Conservation (phyloP, 2,113 vertebrate genomes). For the Coptodon rendalli region DNA sequence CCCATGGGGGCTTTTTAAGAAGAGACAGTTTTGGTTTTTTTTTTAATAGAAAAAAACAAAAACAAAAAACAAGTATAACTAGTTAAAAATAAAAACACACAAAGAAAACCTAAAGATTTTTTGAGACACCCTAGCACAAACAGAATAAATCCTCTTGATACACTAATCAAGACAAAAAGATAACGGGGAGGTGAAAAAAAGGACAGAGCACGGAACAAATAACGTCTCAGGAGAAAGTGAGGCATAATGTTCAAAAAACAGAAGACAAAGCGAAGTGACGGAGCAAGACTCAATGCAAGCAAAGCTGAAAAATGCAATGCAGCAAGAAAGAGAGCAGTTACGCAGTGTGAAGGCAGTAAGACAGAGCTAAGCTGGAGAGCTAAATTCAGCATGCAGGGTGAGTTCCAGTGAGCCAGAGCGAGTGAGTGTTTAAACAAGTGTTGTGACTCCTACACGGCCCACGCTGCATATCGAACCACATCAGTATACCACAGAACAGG, state of each 20-base stretch:
- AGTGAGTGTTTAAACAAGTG: slow-evolving; percentile 57
- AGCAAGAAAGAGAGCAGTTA: slow-evolving; percentile 31
- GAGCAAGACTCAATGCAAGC: slow-evolving; percentile 29
- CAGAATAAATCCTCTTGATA: neutral
- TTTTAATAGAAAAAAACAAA: neutral
- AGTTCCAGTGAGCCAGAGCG: slow-evolving; percentile 40
- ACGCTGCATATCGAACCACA: slow-evolving; percentile 59
- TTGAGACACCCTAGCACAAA: neutral
- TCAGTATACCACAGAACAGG: slow-evolving; percentile 44
- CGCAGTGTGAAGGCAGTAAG: slow-evolving; percentile 18
- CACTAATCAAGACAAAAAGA: neutral
- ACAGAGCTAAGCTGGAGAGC: slow-evolving; percentile 10
- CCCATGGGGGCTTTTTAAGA: neutral
- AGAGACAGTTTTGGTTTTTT: neutral
- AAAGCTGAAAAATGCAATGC: slow-evolving; percentile 19
- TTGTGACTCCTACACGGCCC: slow-evolving; percentile 60
- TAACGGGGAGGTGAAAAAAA: neutral
- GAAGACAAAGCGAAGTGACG: slow-evolving; percentile 5
- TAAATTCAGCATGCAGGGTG: slow-evolving; percentile 48
- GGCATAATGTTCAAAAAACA: neutral
- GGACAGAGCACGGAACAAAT: neutral
- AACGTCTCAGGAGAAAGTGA: neutral
- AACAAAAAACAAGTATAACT: neutral
- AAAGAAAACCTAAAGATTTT: neutral
- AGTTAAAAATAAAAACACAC: neutral